Percentiles rank a stretch among this genome's conserved stretches.
phyloP scores from a whole-genome alignment of 2,888 invertebrate genomes.

The Atrina japonica region DNA sequence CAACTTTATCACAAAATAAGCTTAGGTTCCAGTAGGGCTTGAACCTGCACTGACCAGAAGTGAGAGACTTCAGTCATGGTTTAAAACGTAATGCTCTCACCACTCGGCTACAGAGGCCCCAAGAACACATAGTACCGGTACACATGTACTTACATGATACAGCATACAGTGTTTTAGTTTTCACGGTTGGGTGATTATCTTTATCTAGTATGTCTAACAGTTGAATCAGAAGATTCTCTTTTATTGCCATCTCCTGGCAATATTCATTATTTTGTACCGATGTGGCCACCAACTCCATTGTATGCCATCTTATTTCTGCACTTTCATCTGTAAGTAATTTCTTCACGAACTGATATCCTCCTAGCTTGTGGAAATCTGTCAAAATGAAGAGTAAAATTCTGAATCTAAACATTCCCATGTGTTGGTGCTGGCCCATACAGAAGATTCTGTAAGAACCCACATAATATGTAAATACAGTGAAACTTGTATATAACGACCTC shows the following conservation, averaged over 20 bases:
- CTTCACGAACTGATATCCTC: slow-evolving; percentile 88
- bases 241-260: slow-evolving; percentile 87
- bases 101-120: too few relatives aligned
- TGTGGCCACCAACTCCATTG: slow-evolving; percentile 88
- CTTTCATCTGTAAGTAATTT: slow-evolving; percentile 86
- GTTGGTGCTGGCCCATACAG: background rate
- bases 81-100: too few relatives aligned
- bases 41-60: too few relatives aligned
- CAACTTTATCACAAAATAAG: too few relatives aligned
- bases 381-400: slow-evolving; percentile 5
- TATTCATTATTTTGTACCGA: slow-evolving; percentile 92
- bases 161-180: slow-evolving; percentile 88
- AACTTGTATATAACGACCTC: too few relatives aligned
- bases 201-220: slow-evolving; percentile 84
- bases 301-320: slow-evolving; percentile 84
- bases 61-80: too few relatives aligned
- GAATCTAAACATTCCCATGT: too few relatives aligned
- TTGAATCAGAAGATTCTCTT: slow-evolving; percentile 85
- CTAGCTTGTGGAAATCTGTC: slow-evolving; percentile 91
- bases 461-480: too few relatives aligned
- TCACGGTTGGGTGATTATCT: slow-evolving; percentile 84
- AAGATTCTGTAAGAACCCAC: background rate
- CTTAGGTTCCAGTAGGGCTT: too few relatives aligned
- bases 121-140: too few relatives aligned
- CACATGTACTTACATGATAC: slow-evolving; percentile 86